These are phyloP conservation scores for Brevimyrus niger DNA, from an alignment of 2,113 vertebrate genomes.

Conservation along the genomic window DNA sequence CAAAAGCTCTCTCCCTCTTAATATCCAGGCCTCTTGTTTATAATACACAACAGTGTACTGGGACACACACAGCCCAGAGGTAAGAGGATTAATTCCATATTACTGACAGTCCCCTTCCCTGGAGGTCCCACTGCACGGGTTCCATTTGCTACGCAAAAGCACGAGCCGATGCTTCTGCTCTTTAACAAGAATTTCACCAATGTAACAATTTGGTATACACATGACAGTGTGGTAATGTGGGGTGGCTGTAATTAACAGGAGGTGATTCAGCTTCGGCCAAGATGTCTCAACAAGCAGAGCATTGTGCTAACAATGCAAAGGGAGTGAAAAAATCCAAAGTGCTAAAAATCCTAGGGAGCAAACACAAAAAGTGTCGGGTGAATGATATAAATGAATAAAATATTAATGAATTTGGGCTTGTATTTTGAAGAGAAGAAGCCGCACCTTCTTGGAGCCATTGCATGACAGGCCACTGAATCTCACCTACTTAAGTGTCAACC, in stretches of 20 bases:
- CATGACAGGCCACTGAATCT: neutral
- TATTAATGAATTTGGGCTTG: neutral
- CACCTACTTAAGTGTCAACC: neutral
- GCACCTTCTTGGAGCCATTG: neutral
- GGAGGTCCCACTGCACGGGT: neutral
- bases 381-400: neutral
- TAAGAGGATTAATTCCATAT: conserved; percentile 3
- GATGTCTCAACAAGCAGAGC: neutral
- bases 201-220: neutral
- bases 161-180: neutral
- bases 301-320: neutral
- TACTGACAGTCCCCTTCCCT: neutral
- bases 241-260: neutral
- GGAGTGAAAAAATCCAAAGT: no score
- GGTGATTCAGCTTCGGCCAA: neutral
- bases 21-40: neutral
- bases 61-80: neutral
- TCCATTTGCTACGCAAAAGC: neutral
- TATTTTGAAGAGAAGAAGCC: neutral
- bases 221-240: neutral
- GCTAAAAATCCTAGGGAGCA: neutral
- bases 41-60: neutral
- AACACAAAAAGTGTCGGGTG: neutral
- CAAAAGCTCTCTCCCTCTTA: neutral
- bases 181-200: neutral